Base-by-base conservation (phyloP, 2,797 vertebrate genomes). In the Sarcoramphus papa region DNA sequence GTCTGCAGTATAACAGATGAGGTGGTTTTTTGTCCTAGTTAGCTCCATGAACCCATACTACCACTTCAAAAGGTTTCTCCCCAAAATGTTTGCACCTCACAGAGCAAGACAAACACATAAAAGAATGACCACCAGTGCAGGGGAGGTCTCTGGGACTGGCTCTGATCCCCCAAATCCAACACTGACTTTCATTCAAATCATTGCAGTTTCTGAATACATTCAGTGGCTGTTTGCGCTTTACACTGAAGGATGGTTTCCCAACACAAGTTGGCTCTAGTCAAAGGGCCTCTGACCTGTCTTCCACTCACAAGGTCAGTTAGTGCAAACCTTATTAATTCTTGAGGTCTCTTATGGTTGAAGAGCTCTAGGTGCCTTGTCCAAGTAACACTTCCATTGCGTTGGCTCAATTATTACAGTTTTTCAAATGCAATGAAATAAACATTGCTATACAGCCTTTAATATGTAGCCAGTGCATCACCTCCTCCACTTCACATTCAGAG, bases 121-220 rank as follows among this genome's bases (percentile, higher is more conserved):
- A 62, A 50, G 14, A 65, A 45, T 5, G 15, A 48, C n/a, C 5
- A 1, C 7, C 3, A 1, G 9, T 5, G 8, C 10, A 9, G 9
- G 12, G 7, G 9, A 47, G 12, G 15, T 10, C 22, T 68, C 37
- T 35, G 30, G 50, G 19, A 63, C 24, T 14, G 14, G 21, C 37
- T 54, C 56, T 45, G 50, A 24, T 72, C n/a, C 45, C 22, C 33
- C 8, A 28, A 30, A 57, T 43, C 10, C 67, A 83, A n/a, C 12
- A 11, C 12, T 10, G n/a, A 31, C 35, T 50, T 68, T 17, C 20
- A 65, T 68, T 17, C 20, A 65, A 30, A 63, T 41, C 19, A 35
- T 3, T 16, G 20, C 41, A 27, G 14, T 45, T 76, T 63, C 63
- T 65, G 30, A 45, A 14, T 23, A 16, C 1, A 1, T 16, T 27